Percentiles rank a stretch among this genome's conserved stretches.
Evolutionary conservation across 2,797 vertebrate genomes (phyloP).

Genomic region (Phoebastria nigripes): DNA sequence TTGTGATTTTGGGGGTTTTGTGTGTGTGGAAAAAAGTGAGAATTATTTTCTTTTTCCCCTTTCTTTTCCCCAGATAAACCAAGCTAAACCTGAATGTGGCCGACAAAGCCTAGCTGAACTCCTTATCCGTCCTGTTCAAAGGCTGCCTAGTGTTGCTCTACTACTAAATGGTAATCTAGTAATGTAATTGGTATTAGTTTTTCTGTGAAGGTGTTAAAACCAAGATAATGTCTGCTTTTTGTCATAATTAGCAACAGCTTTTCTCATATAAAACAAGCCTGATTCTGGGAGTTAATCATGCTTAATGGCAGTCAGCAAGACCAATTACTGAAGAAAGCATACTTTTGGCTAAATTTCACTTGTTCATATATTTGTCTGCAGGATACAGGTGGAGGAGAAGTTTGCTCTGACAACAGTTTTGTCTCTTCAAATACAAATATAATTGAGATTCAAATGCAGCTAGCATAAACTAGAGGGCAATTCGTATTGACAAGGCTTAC

Average conservation of each 20-base stretch:
- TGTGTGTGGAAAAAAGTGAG: not conserved
- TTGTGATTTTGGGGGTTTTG: not conserved
- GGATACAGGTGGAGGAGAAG: not conserved
- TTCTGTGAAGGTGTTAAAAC: not conserved
- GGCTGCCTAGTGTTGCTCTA: conserved; percentile 92
- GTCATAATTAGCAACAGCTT: not conserved
- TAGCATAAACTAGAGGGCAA: not conserved
- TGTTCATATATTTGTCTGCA: not conserved
- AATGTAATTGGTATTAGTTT: not conserved
- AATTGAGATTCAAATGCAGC: not conserved
- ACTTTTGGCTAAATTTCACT: not conserved
- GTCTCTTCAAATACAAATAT: not conserved
- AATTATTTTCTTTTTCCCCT: not conserved
- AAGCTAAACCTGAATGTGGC: conserved; percentile 95
- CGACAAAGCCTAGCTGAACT: conserved; percentile 93
- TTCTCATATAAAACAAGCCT: not conserved
- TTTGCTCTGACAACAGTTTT: not conserved
- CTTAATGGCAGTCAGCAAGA: not conserved
- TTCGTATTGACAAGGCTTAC: not conserved
- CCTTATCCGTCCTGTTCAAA: conserved; percentile 95
- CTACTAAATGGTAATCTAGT: conserved; percentile 88
- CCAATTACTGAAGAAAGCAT: not conserved
- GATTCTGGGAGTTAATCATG: not conserved
- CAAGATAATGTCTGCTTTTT: not conserved
- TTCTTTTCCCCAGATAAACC: conserved; percentile 86